Conservation (phyloP, 2,113 vertebrate genomes). For the Crotalus helleri region DNA sequence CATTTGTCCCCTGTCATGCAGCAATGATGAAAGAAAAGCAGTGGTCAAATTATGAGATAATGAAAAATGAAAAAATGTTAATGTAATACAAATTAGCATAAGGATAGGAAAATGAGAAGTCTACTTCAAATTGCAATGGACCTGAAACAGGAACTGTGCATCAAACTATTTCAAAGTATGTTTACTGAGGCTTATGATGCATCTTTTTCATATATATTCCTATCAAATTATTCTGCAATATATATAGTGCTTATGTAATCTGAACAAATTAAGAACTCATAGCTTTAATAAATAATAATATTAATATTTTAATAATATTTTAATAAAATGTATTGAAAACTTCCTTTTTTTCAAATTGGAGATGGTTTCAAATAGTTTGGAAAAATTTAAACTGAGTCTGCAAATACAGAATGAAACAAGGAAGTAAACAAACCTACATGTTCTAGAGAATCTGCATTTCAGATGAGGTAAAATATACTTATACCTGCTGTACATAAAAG, state of each 20-base stretch:
- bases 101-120: background rate
- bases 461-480: background rate
- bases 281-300: background rate
- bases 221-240: no score
- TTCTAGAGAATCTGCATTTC: background rate
- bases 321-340: conserved; percentile 31
- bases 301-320: background rate
- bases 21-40: background rate
- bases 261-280: conserved; percentile 25
- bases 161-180: background rate
- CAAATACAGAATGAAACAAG: background rate
- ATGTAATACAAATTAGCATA: background rate
- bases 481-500: background rate
- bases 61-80: background rate
- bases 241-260: background rate
- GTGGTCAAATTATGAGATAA: background rate
- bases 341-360: conserved; percentile 34
- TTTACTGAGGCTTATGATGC: background rate
- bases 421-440: background rate
- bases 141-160: background rate
- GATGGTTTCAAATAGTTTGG: conserved; percentile 20
- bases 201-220: background rate
- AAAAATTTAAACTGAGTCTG: conserved; percentile 12
- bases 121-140: background rate
- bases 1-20: background rate